Evolutionary conservation across 92 coral and sea anemone genomes (phyloP), one percentile per base, ranked within the genome.

Genomic region (Siderastrea radians): DNA sequence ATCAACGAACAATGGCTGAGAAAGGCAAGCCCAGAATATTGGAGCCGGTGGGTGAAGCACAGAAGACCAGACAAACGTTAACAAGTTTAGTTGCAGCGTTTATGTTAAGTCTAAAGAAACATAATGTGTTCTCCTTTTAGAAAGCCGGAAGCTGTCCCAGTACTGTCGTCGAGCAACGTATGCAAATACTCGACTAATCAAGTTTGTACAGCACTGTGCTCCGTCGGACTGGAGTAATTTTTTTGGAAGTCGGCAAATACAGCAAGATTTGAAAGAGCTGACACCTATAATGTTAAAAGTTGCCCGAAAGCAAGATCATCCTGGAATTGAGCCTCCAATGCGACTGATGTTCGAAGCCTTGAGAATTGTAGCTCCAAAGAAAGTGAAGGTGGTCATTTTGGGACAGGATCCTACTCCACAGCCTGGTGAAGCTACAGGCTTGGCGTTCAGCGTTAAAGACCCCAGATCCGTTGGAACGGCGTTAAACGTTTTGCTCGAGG

Each of bases 401-500:
- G 74, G 74, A 49, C 74, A 72, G 58, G 76, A 72, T 49, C 76
- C 76, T 16, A 72, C 76, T 72, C 76, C 76, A 15, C 76, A 48
- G 48, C 3, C 54, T 10, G 76, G 55, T 38, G 1, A 49, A 3
- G 76, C 76, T n/a, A 72, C 76, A 3, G 76, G 76, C 55, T 15
- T 72, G 76, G 76, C 76, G 1, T 72, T 72, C 55, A 49, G 55
- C 45, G 76, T 72, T 14, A 1, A 3, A 1, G 10, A 72, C 1
- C 76, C 76, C 38, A 6, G 58, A 1, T 5, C 12, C 3, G 76
- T 72, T 13, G 26, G 26, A 72, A 5, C 76, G 9, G 76, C 48
- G n/a, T 11, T 72, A 7, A 47, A 72, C 76, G 26, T 72, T 4
- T 49, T 72, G n/a, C 55, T 72, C 3, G 76, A 72, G 55, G 76